Evolutionary conservation across 2,888 invertebrate species (phyloP).

Genomic region (Drosophila nigricruria): DNA sequence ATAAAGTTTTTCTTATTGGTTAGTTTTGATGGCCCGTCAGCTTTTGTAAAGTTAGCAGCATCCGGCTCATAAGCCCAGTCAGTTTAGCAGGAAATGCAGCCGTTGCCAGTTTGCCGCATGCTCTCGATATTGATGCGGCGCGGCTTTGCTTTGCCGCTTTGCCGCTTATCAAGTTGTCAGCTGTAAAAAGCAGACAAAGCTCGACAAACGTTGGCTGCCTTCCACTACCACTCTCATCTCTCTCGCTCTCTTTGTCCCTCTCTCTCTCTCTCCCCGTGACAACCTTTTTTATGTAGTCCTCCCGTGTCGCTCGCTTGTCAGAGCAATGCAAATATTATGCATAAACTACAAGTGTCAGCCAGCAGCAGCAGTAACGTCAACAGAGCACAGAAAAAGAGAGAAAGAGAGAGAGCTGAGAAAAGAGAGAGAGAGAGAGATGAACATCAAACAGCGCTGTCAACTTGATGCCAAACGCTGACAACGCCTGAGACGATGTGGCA

Average conservation of each 20-base stretch:
- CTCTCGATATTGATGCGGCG: conserved; percentile 16
- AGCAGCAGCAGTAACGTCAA: conserved; percentile 11
- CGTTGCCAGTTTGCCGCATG: too few relatives aligned
- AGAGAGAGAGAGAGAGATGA: background rate
- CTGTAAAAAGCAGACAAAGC: conserved; percentile 24
- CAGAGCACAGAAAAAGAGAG: background rate
- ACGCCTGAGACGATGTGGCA: conserved; percentile 5
- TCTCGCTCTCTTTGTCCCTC: background rate
- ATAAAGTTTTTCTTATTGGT: background rate
- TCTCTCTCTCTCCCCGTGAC: background rate
- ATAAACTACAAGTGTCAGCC: conserved; percentile 51
- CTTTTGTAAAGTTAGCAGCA: background rate
- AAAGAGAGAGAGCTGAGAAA: background rate
- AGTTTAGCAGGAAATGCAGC: conserved; percentile 17
- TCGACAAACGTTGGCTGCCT: background rate
- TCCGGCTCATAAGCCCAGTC: conserved; percentile 23
- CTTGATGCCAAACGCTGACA: conserved; percentile 44
- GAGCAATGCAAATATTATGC: conserved; percentile 57
- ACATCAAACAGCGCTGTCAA: conserved; percentile 44
- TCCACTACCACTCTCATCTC: background rate
- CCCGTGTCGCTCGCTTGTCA: conserved; percentile 36
- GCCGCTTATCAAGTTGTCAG: conserved; percentile 38
- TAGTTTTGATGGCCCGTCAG: background rate
- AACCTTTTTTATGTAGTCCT: conserved; percentile 15
- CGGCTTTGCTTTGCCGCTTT: conserved; percentile 13